Conservation (phyloP, 2,888 invertebrate species). For the Perithous albicinctus region DNA sequence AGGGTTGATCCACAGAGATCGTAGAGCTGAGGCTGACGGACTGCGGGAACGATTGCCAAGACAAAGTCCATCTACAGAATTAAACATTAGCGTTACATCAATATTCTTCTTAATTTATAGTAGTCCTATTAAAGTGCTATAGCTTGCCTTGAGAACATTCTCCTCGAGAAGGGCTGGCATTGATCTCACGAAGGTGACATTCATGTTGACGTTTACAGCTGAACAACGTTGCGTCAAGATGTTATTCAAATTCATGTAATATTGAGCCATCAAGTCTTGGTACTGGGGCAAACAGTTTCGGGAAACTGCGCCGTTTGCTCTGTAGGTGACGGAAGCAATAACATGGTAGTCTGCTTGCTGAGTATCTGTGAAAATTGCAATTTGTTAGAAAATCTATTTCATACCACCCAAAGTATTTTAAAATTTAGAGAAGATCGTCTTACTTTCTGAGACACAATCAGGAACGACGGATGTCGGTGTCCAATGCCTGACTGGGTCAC, state of each 20-base stretch:
- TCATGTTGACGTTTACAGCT: constrained; percentile 97
- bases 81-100: constrained; percentile 67
- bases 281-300: constrained; percentile 94
- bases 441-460: constrained; percentile 95
- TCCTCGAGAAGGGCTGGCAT: constrained; percentile 93
- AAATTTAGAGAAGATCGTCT: constrained; percentile 75
- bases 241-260: constrained; percentile 91
- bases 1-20: constrained; percentile 97
- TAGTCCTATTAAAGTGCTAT: constrained; percentile 72
- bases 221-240: constrained; percentile 96
- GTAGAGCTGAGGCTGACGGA: constrained; percentile 96
- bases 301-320: constrained; percentile 96
- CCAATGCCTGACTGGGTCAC: constrained; percentile 93
- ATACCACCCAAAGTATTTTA: neutral
- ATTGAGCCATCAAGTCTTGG: constrained; percentile 92
- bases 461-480: constrained; percentile 95
- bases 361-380: constrained; percentile 86
- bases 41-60: constrained; percentile 93
- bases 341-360: constrained; percentile 98
- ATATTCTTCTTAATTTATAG: neutral
- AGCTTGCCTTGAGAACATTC: constrained; percentile 90
- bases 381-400: constrained; percentile 82
- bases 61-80: constrained; percentile 91
- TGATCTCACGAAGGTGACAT: constrained; percentile 95
- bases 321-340: constrained; percentile 93